A percentile compares a stretch with the other conserved stretches of the same genome.
phyloP scores from a whole-genome alignment of 2,888 invertebrate genomes.

The Serripes groenlandicus region DNA sequence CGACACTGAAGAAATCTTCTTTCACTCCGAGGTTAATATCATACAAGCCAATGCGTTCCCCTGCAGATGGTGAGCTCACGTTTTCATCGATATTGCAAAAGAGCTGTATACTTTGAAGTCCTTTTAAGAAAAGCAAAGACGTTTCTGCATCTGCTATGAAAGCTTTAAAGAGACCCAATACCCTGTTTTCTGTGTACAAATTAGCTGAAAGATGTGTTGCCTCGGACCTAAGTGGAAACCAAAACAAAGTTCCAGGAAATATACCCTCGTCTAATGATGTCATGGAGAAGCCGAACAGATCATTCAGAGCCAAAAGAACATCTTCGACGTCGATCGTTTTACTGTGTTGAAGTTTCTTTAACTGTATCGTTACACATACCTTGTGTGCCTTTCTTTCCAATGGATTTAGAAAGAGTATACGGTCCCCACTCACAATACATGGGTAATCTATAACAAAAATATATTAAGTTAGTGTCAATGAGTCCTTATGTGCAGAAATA shows the following conservation, averaged over 20 bases:
- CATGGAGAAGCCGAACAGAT: slow-evolving; percentile 67
- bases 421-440: slow-evolving; percentile 55
- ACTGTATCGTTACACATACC: slow-evolving; percentile 36
- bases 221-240: slow-evolving; percentile 79
- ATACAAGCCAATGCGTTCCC: no score
- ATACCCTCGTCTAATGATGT: slow-evolving; percentile 57
- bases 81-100: not conserved
- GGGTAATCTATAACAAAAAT: slow-evolving; percentile 50
- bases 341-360: slow-evolving; percentile 22
- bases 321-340: slow-evolving; percentile 22
- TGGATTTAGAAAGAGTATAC: slow-evolving; percentile 54
- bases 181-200: slow-evolving; percentile 70
- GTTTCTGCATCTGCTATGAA: slow-evolving; percentile 78
- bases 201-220: slow-evolving; percentile 76
- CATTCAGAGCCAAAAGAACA: slow-evolving; percentile 64
- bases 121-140: slow-evolving; percentile 80
- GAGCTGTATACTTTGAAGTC: not conserved
- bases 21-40: no score
- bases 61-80: no score
- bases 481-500: no score
- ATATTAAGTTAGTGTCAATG: no score
- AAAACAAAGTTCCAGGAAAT: slow-evolving; percentile 80
- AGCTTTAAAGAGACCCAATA: slow-evolving; percentile 73
- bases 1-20: not conserved
- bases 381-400: slow-evolving; percentile 46